These are phyloP conservation scores for Montipora capricornis DNA, from an alignment of 64 coral and sea anemone species.

Conservation along the genomic window DNA sequence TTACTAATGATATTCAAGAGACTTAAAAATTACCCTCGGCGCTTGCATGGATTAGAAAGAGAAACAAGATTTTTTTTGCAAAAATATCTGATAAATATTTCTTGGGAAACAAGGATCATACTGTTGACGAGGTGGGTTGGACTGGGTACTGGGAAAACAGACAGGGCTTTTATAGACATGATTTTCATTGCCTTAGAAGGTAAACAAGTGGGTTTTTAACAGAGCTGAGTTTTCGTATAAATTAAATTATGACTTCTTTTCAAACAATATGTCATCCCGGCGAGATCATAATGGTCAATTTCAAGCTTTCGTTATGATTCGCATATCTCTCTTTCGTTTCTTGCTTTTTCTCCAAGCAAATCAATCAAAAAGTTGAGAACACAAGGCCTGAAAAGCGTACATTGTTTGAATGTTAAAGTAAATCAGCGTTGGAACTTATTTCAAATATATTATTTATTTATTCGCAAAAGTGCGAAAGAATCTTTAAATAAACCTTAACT, in stretches of 20 bases:
- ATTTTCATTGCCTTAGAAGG: no score
- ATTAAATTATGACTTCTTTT: conserved; percentile 23
- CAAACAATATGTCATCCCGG: conserved; percentile 18
- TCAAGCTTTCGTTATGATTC: conserved; percentile 20
- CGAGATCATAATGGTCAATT: conserved; percentile 10
- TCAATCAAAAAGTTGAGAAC: background rate
- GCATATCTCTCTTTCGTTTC: background rate
- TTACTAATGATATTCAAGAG: conserved; percentile 36
- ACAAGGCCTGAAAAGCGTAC: background rate
- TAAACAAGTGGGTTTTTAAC: no score
- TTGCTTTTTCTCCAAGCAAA: background rate
- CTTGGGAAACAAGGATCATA: background rate
- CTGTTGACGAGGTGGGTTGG: conserved; percentile 14
- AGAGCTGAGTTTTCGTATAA: background rate
- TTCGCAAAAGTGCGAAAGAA: background rate
- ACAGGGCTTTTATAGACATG: background rate
- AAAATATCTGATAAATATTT: conserved; percentile 45
- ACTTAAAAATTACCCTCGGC: conserved; percentile 26
- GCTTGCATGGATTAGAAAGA: background rate
- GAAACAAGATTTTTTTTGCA: background rate
- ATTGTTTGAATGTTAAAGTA: background rate
- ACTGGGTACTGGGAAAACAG: background rate
- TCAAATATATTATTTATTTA: conserved; percentile 17
- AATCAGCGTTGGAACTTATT: background rate
- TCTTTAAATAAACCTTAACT: background rate